phyloP scores from a whole-genome alignment of 1,140 invertebrate species.

The Drosophila kurseongensis region DNA sequence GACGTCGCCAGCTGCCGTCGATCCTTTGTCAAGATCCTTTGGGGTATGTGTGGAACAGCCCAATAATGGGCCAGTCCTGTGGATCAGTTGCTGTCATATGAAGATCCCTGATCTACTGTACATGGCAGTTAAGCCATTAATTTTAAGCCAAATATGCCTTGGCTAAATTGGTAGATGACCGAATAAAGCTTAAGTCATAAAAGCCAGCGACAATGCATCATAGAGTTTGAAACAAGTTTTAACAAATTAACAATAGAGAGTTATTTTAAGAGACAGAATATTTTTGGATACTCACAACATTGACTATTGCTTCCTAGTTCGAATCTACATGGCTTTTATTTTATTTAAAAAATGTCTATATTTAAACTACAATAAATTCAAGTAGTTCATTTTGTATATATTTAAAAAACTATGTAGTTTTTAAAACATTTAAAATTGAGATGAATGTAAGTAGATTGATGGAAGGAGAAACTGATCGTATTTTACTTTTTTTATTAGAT shows the following conservation, averaged over 20 bases:
- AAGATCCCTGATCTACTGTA: not conserved
- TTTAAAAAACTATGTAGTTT: too few relatives aligned
- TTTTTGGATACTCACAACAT: too few relatives aligned
- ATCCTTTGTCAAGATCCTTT: constrained; percentile 32
- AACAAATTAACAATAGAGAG: not conserved
- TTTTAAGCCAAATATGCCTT: constrained; percentile 3
- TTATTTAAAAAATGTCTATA: too few relatives aligned
- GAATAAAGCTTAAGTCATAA: not conserved
- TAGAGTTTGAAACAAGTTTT: constrained; percentile 3
- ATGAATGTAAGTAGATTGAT: too few relatives aligned
- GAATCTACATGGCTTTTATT: too few relatives aligned
- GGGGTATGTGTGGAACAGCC: constrained; percentile 13
- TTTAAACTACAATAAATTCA: too few relatives aligned
- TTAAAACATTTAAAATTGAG: too few relatives aligned
- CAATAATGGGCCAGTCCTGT: constrained; percentile 1
- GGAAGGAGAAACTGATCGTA: too few relatives aligned
- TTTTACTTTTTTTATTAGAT: too few relatives aligned
- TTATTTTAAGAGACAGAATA: not conserved
- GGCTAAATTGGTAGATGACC: constrained; percentile 6
- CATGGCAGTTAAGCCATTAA: not conserved
- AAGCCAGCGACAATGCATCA: constrained; percentile 1
- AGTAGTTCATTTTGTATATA: too few relatives aligned
- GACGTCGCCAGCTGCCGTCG: constrained; percentile 33
- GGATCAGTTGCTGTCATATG: not conserved
- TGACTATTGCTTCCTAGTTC: too few relatives aligned